Conservation (phyloP, 2,113 vertebrate genomes). For the Onychorhynchus coronatus region DNA sequence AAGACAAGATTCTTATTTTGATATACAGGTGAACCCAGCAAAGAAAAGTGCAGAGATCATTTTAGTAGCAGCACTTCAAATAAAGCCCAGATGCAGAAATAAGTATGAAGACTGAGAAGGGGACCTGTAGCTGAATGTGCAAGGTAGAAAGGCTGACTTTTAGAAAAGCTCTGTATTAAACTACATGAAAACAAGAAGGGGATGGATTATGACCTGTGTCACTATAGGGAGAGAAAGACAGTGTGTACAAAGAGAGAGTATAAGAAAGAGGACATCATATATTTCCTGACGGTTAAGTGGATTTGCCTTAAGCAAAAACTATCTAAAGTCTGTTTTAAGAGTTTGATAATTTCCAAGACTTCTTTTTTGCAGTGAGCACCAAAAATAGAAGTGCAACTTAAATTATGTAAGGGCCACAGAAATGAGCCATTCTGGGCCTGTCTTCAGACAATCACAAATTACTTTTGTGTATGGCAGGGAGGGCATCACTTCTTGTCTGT, state of each 20-base stretch:
- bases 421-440: neutral
- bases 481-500: neutral
- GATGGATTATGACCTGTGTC: neutral
- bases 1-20: neutral
- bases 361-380: neutral
- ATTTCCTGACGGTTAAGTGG: neutral
- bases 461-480: neutral
- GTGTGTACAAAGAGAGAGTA: neutral
- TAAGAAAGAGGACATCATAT: neutral
- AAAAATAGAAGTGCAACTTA: neutral
- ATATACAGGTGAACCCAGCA: neutral
- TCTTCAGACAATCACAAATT: neutral
- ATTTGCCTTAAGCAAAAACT: neutral
- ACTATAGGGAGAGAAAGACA: neutral
- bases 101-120: neutral
- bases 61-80: neutral
- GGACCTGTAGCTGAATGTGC: neutral
- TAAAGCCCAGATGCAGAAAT: neutral
- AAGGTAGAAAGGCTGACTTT: neutral
- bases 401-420: neutral
- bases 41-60: neutral
- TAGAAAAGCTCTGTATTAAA: neutral
- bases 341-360: neutral
- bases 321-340: neutral
- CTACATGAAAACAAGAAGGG: neutral